These are phyloP conservation scores for Oenanthe melanoleuca DNA, from an alignment of 2,113 vertebrate species.

Conservation along the genomic window DNA sequence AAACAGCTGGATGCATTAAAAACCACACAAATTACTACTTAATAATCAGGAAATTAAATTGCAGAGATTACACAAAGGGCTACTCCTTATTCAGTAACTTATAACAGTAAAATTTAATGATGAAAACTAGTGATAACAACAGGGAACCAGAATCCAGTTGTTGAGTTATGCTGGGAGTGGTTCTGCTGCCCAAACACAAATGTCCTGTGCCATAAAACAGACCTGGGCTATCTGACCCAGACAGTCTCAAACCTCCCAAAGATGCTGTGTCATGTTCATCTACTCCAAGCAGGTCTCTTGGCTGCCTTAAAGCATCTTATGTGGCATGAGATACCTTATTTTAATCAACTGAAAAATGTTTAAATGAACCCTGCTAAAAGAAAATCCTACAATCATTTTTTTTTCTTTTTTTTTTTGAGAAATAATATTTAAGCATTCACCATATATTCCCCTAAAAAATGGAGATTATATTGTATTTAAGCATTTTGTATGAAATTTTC, in stretches of 20 bases:
- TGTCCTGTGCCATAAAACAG: neutral
- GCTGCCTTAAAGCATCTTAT: neutral
- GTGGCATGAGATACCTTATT: neutral
- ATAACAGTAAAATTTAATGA: neutral
- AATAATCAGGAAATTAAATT: neutral
- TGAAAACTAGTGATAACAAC: neutral
- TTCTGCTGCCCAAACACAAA: neutral
- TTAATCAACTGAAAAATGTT: neutral
- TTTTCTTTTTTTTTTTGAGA: neutral
- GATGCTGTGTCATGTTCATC: too few relatives aligned
- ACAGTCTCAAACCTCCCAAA: neutral
- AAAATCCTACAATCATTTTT: neutral
- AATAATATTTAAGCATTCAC: neutral
- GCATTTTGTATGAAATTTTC: neutral
- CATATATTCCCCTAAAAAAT: neutral
- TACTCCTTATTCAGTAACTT: neutral
- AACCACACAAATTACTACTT: neutral
- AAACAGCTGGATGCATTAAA: neutral
- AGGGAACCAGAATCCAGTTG: neutral
- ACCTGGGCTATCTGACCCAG: rapidly evolving
- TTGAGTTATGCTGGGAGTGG: neutral
- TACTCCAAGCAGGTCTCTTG: neutral
- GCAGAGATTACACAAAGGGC: neutral
- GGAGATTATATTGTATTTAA: neutral
- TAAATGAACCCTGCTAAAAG: neutral